These are phyloP conservation scores for Leptogaster cylindrica DNA, from an alignment of 2,888 invertebrate genomes.

Conservation along the genomic window DNA sequence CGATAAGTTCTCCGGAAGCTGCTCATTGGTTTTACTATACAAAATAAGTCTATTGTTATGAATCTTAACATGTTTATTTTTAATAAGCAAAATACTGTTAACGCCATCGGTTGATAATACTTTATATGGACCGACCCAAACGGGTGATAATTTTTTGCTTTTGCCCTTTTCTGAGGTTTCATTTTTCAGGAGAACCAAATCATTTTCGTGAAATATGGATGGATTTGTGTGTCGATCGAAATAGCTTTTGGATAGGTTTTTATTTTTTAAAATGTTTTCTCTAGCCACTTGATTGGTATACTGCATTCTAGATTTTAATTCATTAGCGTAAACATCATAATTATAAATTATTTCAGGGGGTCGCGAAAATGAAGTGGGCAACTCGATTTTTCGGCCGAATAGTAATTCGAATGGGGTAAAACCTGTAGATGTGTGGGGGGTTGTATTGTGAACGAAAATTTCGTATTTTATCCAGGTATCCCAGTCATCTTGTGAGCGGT, in stretches of 20 bases:
- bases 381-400: conserved; percentile 3
- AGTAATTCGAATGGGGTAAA: not conserved
- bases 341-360: too few species aligned
- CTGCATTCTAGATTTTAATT: too few species aligned
- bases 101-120: not conserved
- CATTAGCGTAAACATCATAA: too few species aligned
- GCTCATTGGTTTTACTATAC: not conserved
- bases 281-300: too few species aligned
- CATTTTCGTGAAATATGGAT: too few species aligned
- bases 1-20: not conserved
- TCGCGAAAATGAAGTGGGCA: too few species aligned
- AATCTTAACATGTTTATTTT: not conserved
- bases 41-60: not conserved
- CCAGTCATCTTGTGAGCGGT: not conserved
- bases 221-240: too few species aligned
- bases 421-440: conserved; percentile 4
- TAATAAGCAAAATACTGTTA: not conserved
- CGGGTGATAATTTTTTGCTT: not conserved
- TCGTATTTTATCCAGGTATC: conserved; percentile 3
- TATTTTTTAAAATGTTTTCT: too few species aligned
- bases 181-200: too few species aligned
- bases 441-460: not conserved
- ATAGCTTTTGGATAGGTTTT: too few species aligned
- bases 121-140: not conserved
- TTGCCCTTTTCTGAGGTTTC: not conserved